These are phyloP conservation scores for Cynocephalus volans DNA, from an alignment of 2,113 vertebrate species.

Conservation along the genomic window DNA sequence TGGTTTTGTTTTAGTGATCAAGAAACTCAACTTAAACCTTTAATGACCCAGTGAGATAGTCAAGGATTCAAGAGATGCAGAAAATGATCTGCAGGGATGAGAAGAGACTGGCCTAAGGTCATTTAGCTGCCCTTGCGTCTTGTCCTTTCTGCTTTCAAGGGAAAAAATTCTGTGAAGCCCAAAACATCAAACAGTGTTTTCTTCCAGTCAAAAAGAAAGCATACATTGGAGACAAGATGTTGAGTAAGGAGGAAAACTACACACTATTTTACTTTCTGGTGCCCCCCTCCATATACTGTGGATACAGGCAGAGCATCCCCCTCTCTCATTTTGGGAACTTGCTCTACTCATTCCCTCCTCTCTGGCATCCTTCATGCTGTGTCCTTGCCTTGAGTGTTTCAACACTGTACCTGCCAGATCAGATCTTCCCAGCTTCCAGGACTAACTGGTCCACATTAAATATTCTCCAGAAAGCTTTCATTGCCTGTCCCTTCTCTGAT, in stretches of 20 bases:
- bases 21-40: neutral
- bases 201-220: neutral
- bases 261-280: neutral
- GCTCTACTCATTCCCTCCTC: neutral
- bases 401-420: neutral
- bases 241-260: neutral
- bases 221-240: neutral
- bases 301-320: neutral
- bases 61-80: neutral
- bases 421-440: neutral
- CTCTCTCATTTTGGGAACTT: neutral
- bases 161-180: neutral
- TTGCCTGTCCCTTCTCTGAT: neutral
- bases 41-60: neutral
- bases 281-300: neutral
- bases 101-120: neutral
- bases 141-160: slow-evolving; percentile 11
- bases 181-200: neutral
- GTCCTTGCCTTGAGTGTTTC: neutral
- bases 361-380: neutral
- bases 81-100: neutral
- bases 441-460: neutral
- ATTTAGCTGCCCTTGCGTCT: neutral
- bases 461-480: neutral
- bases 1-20: neutral